Conservation (phyloP, 1,140 invertebrate genomes). For the Drusus annulatus region DNA sequence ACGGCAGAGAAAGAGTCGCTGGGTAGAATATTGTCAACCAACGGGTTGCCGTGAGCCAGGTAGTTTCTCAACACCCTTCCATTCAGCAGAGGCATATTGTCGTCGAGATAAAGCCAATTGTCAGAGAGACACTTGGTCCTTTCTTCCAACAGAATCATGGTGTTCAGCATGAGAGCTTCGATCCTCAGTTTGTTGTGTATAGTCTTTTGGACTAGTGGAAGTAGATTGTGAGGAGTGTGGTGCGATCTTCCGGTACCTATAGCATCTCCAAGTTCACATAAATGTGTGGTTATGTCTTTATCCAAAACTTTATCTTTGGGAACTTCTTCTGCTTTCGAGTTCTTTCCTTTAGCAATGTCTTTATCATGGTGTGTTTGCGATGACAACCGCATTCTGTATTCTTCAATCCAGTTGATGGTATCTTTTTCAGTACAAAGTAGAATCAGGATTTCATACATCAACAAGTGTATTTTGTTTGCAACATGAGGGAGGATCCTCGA, state of each 20-base stretch:
- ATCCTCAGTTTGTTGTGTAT: neutral
- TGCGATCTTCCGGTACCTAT: too few species aligned
- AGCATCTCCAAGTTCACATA: too few species aligned
- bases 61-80: neutral
- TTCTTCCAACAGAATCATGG: neutral
- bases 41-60: constrained; percentile 1
- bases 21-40: neutral
- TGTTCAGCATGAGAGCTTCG: neutral
- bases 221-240: too few species aligned
- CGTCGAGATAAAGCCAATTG: neutral
- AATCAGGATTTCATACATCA: neutral
- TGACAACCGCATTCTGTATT: neutral
- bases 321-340: too few species aligned
- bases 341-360: neutral
- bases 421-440: neutral
- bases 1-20: neutral
- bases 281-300: too few species aligned
- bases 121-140: neutral
- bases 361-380: neutral
- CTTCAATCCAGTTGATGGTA: neutral
- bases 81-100: neutral
- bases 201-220: too few species aligned
- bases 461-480: neutral
- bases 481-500: neutral
- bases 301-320: too few species aligned